Conservation (phyloP, 2,888 invertebrate species). For the Coleophora flavipennella region DNA sequence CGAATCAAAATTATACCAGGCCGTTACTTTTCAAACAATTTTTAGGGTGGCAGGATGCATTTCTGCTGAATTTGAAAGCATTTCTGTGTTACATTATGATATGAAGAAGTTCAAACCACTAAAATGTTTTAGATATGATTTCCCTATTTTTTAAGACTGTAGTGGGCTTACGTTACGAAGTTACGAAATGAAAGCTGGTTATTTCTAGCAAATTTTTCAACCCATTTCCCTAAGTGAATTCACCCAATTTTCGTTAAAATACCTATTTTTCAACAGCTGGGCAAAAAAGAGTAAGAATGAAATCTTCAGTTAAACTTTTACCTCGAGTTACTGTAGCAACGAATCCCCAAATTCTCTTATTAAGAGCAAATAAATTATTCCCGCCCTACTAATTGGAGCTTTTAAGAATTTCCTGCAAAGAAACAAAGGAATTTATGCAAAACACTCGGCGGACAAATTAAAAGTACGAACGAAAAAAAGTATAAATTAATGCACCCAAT, state of each 20-base stretch:
- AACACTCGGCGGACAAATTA: slow-evolving; percentile 64
- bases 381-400: slow-evolving; percentile 55
- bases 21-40: slow-evolving; percentile 35
- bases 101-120: slow-evolving; percentile 47
- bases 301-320: slow-evolving; percentile 16
- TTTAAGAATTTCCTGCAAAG: slow-evolving; percentile 36
- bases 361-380: slow-evolving; percentile 60
- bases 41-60: slow-evolving; percentile 43
- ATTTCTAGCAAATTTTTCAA: too few relatives aligned
- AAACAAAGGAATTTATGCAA: slow-evolving; percentile 66
- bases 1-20: slow-evolving; percentile 14
- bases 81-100: slow-evolving; percentile 70
- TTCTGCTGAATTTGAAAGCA: slow-evolving; percentile 60
- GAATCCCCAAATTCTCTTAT: slow-evolving; percentile 41
- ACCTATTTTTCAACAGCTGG: neutral
- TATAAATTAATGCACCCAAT: slow-evolving; percentile 66
- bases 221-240: too few relatives aligned
- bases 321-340: slow-evolving; percentile 18
- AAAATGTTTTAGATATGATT: slow-evolving; percentile 38
- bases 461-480: slow-evolving; percentile 54
- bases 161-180: too few relatives aligned
- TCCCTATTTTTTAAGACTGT: too few relatives aligned
- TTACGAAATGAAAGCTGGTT: too few relatives aligned
- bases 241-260: too few relatives aligned
- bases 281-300: slow-evolving; percentile 2